Evolutionary conservation across 1,140 invertebrate species (phyloP).

Genomic region (Diprion similis): DNA sequence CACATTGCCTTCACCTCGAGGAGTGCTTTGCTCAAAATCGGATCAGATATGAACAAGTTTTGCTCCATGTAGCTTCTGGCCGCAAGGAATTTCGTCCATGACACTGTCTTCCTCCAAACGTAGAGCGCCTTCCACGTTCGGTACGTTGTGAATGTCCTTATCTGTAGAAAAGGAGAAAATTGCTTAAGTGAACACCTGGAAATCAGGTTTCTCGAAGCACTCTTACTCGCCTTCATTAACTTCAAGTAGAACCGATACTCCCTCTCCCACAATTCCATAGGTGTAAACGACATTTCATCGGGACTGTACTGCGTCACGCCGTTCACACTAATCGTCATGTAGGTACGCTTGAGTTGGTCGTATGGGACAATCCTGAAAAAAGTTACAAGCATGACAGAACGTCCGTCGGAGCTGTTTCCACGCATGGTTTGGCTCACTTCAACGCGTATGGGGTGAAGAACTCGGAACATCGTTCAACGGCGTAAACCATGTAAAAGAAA

Average conservation of each 20-base stretch:
- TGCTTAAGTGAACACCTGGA: not conserved
- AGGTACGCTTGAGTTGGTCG: constrained; percentile 67
- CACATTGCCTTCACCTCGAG: constrained; percentile 75
- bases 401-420: constrained; percentile 5
- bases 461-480: constrained; percentile 70
- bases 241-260: constrained; percentile 74
- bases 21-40: constrained; percentile 73
- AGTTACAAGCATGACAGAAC: constrained; percentile 19
- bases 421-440: constrained; percentile 53
- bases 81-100: constrained; percentile 69
- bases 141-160: constrained; percentile 76
- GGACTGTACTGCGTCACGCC: constrained; percentile 74
- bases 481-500: constrained; percentile 75
- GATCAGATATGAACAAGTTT: constrained; percentile 77
- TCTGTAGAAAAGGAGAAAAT: constrained; percentile 56
- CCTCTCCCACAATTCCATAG: constrained; percentile 72
- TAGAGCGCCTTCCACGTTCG: constrained; percentile 84
- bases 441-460: constrained; percentile 75
- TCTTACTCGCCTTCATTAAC: constrained; percentile 64
- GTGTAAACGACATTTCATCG: constrained; percentile 72
- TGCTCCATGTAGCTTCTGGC: constrained; percentile 68
- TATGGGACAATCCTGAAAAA: constrained; percentile 69
- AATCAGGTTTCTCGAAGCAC: constrained; percentile 15
- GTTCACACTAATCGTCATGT: constrained; percentile 72
- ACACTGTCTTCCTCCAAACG: constrained; percentile 79